phyloP scores from a whole-genome alignment of 1,140 invertebrate species.

The Neotoxoptera formosana region DNA sequence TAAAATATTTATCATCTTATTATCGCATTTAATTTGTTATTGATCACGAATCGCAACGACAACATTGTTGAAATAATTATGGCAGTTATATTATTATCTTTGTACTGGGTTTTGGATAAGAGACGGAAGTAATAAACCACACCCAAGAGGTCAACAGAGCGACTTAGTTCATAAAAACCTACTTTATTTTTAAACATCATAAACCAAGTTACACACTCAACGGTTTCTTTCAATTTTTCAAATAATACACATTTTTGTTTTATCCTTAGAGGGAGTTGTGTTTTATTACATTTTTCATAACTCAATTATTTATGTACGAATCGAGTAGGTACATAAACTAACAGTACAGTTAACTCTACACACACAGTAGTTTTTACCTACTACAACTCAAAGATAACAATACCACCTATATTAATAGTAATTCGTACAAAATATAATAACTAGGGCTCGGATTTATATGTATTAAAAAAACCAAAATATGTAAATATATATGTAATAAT shows the following conservation, averaged over 20 bases:
- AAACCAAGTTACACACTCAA: not conserved
- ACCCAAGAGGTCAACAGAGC: not conserved
- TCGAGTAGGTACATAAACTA: not conserved
- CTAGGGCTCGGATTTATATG: no score
- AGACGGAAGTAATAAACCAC: not conserved
- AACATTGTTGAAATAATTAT: not conserved
- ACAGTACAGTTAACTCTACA: not conserved
- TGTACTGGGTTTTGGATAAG: not conserved
- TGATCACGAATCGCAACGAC: not conserved
- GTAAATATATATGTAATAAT: no score
- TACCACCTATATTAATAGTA: not conserved
- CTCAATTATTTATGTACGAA: not conserved
- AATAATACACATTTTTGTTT: not conserved
- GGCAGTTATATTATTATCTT: not conserved
- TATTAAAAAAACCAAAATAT: no score
- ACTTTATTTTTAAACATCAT: not conserved
- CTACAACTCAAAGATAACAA: not conserved
- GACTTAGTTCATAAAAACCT: not conserved
- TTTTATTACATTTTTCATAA: not conserved
- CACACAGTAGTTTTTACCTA: not conserved
- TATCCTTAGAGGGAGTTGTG: no score
- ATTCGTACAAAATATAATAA: no score
- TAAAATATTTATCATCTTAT: not conserved
- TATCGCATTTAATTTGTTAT: not conserved
- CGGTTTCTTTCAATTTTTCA: not conserved